phyloP scores from a whole-genome alignment of 2,797 vertebrate species.

The Manis javanica region DNA sequence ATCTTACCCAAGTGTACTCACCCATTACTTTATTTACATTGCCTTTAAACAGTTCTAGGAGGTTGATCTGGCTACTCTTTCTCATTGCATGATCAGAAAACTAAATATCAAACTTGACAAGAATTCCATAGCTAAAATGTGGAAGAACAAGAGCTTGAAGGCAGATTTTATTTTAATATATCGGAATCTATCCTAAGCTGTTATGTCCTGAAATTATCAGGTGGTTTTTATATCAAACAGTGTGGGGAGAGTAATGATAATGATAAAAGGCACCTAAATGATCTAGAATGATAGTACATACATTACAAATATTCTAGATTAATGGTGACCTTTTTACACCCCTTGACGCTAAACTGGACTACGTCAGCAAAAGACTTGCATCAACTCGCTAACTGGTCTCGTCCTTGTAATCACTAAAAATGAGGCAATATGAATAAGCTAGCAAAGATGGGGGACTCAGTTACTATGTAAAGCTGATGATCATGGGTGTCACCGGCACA shows the following conservation, averaged over 20 bases:
- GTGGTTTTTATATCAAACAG: conserved; percentile 40
- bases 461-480: background rate
- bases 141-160: conserved; percentile 46
- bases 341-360: background rate
- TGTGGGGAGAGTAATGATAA: background rate
- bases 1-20: conserved; percentile 41
- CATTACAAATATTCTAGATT: conserved; percentile 39
- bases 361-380: conserved; percentile 53
- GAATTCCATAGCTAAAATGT: conserved; percentile 43
- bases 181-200: conserved; percentile 63
- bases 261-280: background rate
- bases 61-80: conserved; percentile 27
- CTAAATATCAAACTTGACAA: conserved; percentile 16
- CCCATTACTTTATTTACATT: conserved; percentile 44
- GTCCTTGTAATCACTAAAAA: conserved; percentile 28
- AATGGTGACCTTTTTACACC: conserved; percentile 40
- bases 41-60: conserved; percentile 4
- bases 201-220: conserved; percentile 53
- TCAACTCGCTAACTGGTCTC: conserved; percentile 57
- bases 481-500: background rate
- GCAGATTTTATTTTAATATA: conserved; percentile 78
- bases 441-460: background rate
- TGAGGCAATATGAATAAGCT: background rate
- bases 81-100: conserved; percentile 58
- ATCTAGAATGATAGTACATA: background rate